Evolutionary conservation across 2,113 vertebrate genomes (phyloP), one percentile per base, ranked within the genome.

Genomic region (Fulmarus glacialis): DNA sequence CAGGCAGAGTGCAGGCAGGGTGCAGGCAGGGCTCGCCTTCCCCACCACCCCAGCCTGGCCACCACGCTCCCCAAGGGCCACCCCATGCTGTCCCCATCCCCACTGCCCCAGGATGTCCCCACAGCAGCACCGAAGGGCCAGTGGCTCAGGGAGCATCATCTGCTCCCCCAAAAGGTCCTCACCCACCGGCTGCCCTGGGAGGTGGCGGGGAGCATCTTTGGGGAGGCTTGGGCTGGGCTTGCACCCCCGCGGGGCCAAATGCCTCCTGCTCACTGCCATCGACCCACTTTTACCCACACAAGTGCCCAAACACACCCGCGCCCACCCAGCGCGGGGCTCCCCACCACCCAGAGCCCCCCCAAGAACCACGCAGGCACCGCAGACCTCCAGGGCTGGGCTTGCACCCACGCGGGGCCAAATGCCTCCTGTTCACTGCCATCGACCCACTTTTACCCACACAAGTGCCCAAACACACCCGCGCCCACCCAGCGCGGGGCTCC

Each of bases 201-300:
- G 45, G 55, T 48, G 34, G 13, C 2, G 27, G 55, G 48, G 40
- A 92, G 40, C 55, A 58, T 62, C 64, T 66, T 8, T 26, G n/a
- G 30, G 17, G 53, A 11, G 21, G 2, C 55, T 14, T 4, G 6
- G 47, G 40, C 34, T 43, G n/a, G 21, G 15, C 20, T 91, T 34
- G 26, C 34, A 66, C 36, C 59, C 26, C 1, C 0, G 0, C 2
- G 8, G 67, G 2, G 8, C 45, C 63, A 63, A 24, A 13, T 5
- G 9, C 6, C 48, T 82, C 58, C 53, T 23, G 43, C 56, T 87
- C 11, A 1, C 42, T 71, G 52, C 47, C 47, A 23, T 0, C 4
- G 70, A 45, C 15, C 34, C 17, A 2, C 48, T 81, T 67, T 34
- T 17, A 73, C 26, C 59, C 52, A 43, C 26, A 13, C 12, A 17